Percentiles rank a stretch among this genome's conserved stretches.
phyloP scores from a whole-genome alignment of 2,888 invertebrate species.

The Cataglyphis albicans region DNA sequence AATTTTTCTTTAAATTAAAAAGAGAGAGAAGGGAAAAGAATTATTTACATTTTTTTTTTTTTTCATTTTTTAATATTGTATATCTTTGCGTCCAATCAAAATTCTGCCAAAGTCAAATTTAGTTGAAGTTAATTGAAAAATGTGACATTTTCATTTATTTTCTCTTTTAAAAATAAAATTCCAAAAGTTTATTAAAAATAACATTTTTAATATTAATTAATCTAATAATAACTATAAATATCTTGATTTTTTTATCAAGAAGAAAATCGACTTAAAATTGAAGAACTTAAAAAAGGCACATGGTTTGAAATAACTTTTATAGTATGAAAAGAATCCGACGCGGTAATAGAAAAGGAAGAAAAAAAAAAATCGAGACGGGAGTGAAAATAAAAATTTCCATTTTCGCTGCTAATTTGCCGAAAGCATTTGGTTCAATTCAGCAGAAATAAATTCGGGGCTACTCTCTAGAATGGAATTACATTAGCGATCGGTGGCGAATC shows the following conservation, averaged over 20 bases:
- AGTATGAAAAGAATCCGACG: not conserved
- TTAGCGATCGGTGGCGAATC: constrained; percentile 29
- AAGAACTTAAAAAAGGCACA: not conserved
- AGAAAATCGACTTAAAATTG: not conserved
- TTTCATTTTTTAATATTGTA: not conserved
- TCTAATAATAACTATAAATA: not conserved
- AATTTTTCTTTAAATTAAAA: not conserved
- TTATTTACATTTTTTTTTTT: not conserved
- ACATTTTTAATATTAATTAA: not conserved
- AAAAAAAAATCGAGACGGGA: not conserved
- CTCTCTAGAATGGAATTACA: constrained; percentile 19
- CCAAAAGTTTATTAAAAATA: not conserved
- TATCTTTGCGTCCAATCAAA: not conserved
- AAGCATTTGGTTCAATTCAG: constrained; percentile 26
- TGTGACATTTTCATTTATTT: not conserved
- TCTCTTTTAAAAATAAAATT: not conserved
- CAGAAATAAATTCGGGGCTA: constrained; percentile 28
- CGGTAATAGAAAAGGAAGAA: constrained; percentile 56
- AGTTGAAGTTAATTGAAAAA: not conserved
- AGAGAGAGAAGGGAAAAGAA: not conserved
- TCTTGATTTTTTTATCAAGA: not conserved
- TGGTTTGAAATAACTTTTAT: not conserved
- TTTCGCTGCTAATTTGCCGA: constrained; percentile 38
- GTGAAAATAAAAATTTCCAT: constrained; percentile 44
- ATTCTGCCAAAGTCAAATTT: not conserved